phyloP scores from a whole-genome alignment of 2,888 invertebrate species.

The Caenorhabditis panamensis region DNA sequence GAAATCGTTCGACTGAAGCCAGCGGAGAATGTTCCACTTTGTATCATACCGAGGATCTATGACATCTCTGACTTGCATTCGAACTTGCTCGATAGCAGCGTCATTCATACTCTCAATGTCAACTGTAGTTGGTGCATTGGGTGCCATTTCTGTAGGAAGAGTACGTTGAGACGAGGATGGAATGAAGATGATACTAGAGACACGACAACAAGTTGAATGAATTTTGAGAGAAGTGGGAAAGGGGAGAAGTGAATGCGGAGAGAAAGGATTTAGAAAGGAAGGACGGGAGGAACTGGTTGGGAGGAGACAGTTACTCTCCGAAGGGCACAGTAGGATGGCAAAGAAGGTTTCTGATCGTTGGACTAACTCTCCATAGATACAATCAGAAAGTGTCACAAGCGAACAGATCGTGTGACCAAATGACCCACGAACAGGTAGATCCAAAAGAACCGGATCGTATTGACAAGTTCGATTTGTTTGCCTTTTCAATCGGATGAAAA shows the following conservation, averaged over 20 bases:
- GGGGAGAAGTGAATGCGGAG: slow-evolving; percentile 3
- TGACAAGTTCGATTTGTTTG: slow-evolving; percentile 1
- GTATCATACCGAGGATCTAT: slow-evolving; percentile 68
- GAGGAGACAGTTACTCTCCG: slow-evolving; percentile 2
- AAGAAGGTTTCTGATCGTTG: neutral
- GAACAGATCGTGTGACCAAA: slow-evolving; percentile 1
- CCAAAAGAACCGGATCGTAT: neutral
- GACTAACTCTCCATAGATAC: neutral
- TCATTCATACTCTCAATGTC: slow-evolving; percentile 47
- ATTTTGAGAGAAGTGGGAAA: slow-evolving; percentile 15
- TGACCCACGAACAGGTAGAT: neutral
- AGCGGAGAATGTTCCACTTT: slow-evolving; percentile 72
- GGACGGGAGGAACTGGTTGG: slow-evolving; percentile 15
- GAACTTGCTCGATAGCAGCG: slow-evolving; percentile 51
- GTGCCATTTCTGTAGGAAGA: slow-evolving; percentile 25
- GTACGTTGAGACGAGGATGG: neutral
- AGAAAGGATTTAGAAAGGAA: slow-evolving; percentile 21
- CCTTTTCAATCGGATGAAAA: neutral
- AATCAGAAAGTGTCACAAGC: neutral
- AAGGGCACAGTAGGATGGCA: slow-evolving; percentile 1
- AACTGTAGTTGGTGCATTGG: slow-evolving; percentile 26
- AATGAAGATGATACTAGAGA: slow-evolving; percentile 17
- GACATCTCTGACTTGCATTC: slow-evolving; percentile 61
- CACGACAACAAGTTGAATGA: slow-evolving; percentile 14
- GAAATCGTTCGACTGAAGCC: slow-evolving; percentile 67